Percentiles rank a stretch among this genome's conserved stretches.
Evolutionary conservation across 1,140 invertebrate species (phyloP).

Genomic region (Polyergus mexicanus): DNA sequence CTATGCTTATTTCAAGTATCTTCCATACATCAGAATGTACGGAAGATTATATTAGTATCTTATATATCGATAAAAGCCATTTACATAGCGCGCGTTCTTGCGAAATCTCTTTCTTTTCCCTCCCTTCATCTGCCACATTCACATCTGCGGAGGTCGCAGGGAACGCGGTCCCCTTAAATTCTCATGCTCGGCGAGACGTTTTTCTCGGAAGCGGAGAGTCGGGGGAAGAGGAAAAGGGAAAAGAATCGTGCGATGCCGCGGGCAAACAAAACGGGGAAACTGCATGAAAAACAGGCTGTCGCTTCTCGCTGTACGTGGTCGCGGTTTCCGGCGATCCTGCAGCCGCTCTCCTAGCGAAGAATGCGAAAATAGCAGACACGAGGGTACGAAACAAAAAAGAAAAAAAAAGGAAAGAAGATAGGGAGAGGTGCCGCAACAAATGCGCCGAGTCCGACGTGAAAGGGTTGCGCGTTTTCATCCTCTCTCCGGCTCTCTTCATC

Average conservation of each 20-base stretch:
- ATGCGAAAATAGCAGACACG: constrained; percentile 57
- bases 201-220: constrained; percentile 7
- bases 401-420: not conserved
- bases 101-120: not conserved
- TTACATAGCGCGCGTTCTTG: constrained; percentile 1
- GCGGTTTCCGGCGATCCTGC: constrained; percentile 60
- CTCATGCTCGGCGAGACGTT: constrained; percentile 48
- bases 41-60: constrained; percentile 15
- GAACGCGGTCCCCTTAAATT: constrained; percentile 46
- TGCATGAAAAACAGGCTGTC: constrained; percentile 64
- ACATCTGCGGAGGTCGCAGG: constrained; percentile 11
- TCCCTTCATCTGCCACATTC: constrained; percentile 15
- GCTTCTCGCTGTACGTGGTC: constrained; percentile 59
- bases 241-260: constrained; percentile 54
- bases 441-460: constrained; percentile 48
- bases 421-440: constrained; percentile 50
- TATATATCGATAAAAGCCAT: not conserved
- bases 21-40: too few species aligned
- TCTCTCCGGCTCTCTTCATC: constrained; percentile 39
- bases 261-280: constrained; percentile 61
- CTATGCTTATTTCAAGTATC: not conserved
- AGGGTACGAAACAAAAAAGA: constrained; percentile 9
- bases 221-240: not conserved
- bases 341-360: constrained; percentile 58
- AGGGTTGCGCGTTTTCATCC: constrained; percentile 29